Conservation (phyloP, 2,113 vertebrate genomes). For the Saccopteryx bilineata region DNA sequence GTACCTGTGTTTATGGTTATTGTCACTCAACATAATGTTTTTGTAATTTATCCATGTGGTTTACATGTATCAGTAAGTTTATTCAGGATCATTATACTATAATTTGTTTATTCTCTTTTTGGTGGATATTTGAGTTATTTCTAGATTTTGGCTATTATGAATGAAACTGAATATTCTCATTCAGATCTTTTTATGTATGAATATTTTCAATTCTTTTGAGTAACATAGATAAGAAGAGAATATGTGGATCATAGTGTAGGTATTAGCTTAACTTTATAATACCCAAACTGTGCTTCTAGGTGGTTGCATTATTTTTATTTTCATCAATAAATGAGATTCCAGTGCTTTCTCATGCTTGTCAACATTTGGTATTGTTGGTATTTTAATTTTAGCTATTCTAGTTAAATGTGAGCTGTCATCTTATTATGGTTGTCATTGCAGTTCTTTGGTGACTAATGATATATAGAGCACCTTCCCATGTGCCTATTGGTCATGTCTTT, state of each 20-base stretch:
- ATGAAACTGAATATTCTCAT: background rate
- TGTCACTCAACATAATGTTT: background rate
- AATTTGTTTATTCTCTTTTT: background rate
- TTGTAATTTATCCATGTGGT: background rate
- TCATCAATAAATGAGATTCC: background rate
- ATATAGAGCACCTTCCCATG: background rate
- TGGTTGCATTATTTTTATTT: background rate
- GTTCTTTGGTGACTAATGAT: background rate
- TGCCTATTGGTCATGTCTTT: background rate
- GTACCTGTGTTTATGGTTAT: background rate
- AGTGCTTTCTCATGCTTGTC: background rate
- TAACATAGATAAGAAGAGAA: background rate
- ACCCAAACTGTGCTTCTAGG: background rate
- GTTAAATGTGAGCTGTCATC: background rate
- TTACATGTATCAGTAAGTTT: background rate
- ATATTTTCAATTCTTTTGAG: background rate
- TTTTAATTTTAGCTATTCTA: conserved; percentile 14
- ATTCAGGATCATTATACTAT: background rate
- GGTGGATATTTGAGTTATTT: background rate
- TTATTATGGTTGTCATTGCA: background rate
- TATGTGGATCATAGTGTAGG: background rate
- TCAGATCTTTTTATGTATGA: conserved; percentile 1
- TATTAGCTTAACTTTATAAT: conserved; percentile 14
- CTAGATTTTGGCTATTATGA: conserved; percentile 5
- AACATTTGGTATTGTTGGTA: background rate